Base-by-base conservation (phyloP, 2,113 vertebrate species). In the Marmota flaviventris region DNA sequence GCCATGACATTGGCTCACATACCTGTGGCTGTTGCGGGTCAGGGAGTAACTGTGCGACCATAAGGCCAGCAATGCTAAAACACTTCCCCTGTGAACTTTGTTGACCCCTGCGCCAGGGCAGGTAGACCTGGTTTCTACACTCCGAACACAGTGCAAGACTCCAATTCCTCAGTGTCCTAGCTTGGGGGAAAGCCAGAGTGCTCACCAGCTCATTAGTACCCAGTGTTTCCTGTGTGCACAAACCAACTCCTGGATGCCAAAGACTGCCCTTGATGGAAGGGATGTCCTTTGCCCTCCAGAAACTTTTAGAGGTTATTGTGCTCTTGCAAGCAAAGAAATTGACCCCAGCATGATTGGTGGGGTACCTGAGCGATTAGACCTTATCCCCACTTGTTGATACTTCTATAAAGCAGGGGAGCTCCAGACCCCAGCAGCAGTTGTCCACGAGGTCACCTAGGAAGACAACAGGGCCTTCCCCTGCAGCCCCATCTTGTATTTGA, bases 241-340 rank as follows among this genome's bases (percentile, higher is more conserved):
- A 27, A 8, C 22, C 0, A 27, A 77, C 32, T 83, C 90, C 39
- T 5, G n/a, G 22, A 8, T 0, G 1, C 42, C 37, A 7, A 0
- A 51, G 70, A n/a, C 58, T 61, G 29, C 53, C 61, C 27, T 11
- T 6, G 39, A 32, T 42, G 14, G 29, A 10, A 67, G 42, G 42
- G 1, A 42, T 1, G n/a, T 45, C 56, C 37, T 42, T 2, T 16
- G 56, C 34, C 7, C 34, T 37, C 82, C 83, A 18, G 11, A 32
- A 13, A 10, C 16, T 22, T 39, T 27, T 32, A 32, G 39, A 1
- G 1, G 27, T n/a, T 18, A 12, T 0, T 39, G 51, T 37, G 34
- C 27, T 67, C 63, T 63, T 5, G 8, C 14, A 25, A 85, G 24
- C 4, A 1, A 67, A 82, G 29, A 61, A 8, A 61, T 9, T 61